Conservation (phyloP, 1,140 invertebrate species). For the Pogonognathellus flavescens region DNA sequence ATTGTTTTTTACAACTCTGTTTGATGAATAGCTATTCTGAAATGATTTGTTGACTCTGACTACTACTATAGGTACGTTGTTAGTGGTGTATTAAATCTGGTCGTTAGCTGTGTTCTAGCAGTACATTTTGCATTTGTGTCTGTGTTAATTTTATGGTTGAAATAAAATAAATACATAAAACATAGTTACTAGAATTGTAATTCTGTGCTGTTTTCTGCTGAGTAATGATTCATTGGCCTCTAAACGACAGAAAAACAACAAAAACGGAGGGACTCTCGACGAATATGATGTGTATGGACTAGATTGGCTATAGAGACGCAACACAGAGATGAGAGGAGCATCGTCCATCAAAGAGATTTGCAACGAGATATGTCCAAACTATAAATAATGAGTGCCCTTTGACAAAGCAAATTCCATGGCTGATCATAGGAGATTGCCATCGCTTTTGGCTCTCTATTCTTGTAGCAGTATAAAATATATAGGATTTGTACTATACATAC, state of each 20-base stretch:
- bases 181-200: not conserved
- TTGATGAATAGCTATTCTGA: no score
- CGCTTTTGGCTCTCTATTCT: not conserved
- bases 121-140: no score
- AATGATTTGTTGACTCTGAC: no score
- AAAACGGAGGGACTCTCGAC: not conserved
- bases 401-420: conserved; percentile 51
- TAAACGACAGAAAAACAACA: conserved; percentile 37
- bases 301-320: not conserved
- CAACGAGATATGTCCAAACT: not conserved
- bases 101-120: no score
- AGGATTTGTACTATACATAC: no score
- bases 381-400: conserved; percentile 43
- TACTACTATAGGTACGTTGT: no score
- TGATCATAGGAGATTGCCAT: conserved; percentile 53
- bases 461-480: not conserved
- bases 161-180: no score
- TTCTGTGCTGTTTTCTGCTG: conserved; percentile 33
- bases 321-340: no score
- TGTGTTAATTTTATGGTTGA: no score
- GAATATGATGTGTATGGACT: not conserved
- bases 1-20: not conserved
- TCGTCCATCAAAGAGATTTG: conserved; percentile 3
- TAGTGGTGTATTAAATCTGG: no score
- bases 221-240: conserved; percentile 46